Evolutionary conservation across 2,113 vertebrate genomes (phyloP).

Genomic region (Carlito syrichta): DNA sequence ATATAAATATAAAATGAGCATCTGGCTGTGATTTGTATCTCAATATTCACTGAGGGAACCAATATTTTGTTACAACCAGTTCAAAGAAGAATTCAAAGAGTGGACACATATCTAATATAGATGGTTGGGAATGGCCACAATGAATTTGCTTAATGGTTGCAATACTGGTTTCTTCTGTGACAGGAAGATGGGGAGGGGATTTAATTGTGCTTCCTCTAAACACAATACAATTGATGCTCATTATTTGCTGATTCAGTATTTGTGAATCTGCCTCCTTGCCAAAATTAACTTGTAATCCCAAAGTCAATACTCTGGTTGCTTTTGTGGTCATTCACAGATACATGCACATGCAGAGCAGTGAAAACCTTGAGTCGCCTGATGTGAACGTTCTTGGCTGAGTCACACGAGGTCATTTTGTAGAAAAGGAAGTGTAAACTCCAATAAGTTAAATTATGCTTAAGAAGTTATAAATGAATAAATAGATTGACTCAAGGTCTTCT

Average conservation of each 20-base stretch:
- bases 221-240: not conserved
- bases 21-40: not conserved
- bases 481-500: not conserved
- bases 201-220: not conserved
- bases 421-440: not conserved
- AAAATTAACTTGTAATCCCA: not conserved
- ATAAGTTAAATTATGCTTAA: not conserved
- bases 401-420: not conserved
- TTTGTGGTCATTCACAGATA: not conserved
- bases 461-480: not conserved
- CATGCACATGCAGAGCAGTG: not conserved
- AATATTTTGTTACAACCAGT: not conserved
- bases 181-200: not conserved
- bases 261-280: not conserved
- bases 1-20: not conserved
- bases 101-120: not conserved
- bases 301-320: not conserved
- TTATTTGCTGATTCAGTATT: not conserved
- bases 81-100: not conserved
- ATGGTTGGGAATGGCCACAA: not conserved
- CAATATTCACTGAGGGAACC: not conserved
- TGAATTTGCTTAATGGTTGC: not conserved
- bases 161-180: not conserved
- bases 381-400: too few species aligned
- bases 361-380: not conserved